A percentile compares a stretch with the other conserved stretches of the same genome.
phyloP scores from a whole-genome alignment of 2,888 invertebrate species.

The Eristalis intricaria region DNA sequence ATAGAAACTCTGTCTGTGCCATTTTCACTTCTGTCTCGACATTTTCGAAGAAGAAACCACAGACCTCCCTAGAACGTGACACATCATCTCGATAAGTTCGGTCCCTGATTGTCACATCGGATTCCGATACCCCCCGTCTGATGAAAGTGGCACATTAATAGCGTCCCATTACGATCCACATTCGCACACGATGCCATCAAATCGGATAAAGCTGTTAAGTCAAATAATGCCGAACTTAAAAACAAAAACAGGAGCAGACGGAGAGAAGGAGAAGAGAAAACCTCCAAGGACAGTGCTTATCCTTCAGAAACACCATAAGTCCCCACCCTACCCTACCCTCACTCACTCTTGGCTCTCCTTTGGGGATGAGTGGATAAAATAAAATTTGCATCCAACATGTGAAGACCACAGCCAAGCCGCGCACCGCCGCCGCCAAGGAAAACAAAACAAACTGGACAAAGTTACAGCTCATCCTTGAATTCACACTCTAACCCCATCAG shows the following conservation, averaged over 20 bases:
- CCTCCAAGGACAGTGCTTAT: background rate
- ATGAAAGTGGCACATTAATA: background rate
- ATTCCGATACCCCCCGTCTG: background rate
- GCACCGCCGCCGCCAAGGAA: background rate
- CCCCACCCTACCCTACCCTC: too few species aligned
- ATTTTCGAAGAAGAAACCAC: too few species aligned
- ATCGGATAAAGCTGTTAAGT: background rate
- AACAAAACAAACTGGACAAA: background rate
- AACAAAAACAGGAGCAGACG: background rate
- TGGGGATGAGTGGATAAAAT: background rate
- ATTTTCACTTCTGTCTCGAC: background rate
- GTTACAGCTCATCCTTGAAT: background rate
- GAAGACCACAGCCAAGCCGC: background rate
- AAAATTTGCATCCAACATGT: background rate
- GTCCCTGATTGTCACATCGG: background rate
- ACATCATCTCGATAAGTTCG: background rate
- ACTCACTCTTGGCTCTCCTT: too few species aligned
- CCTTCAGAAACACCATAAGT: background rate
- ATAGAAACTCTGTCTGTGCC: background rate
- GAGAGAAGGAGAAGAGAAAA: background rate
- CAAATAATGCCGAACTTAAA: background rate
- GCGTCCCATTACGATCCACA: background rate
- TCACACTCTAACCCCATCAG: conserved; percentile 14
- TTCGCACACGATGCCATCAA: background rate
- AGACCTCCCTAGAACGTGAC: background rate